Percentiles rank a stretch among this genome's conserved stretches.
Evolutionary conservation across 2,888 invertebrate genomes (phyloP).

Genomic region (Eupithecia centaureata): DNA sequence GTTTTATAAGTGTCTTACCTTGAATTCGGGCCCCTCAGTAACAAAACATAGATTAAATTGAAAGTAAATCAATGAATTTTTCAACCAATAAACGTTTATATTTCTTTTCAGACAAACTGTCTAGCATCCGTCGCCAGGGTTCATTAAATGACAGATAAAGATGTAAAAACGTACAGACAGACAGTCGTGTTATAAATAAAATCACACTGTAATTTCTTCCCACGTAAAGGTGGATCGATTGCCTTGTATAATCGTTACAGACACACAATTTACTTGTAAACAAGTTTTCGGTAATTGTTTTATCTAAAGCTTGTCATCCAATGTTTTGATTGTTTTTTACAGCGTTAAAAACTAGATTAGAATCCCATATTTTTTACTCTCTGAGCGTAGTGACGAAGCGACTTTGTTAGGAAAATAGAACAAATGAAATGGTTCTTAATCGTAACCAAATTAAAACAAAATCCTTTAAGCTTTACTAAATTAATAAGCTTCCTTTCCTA

Average conservation of each 20-base stretch:
- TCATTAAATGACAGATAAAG: constrained; percentile 21
- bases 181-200: constrained; percentile 32
- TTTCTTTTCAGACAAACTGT: constrained; percentile 22
- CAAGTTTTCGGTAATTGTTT: constrained; percentile 33
- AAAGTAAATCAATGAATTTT: not conserved
- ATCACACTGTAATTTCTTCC: constrained; percentile 35
- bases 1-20: too few species aligned
- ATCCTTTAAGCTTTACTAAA: not conserved
- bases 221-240: constrained; percentile 32
- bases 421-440: not conserved
- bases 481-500: not conserved
- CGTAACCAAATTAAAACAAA: too few species aligned
- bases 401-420: too few species aligned
- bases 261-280: constrained; percentile 34
- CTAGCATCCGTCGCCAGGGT: constrained; percentile 17
- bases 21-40: too few species aligned
- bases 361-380: too few species aligned
- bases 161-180: constrained; percentile 20
- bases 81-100: not conserved
- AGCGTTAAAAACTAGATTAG: not conserved
- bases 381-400: too few species aligned
- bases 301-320: constrained; percentile 25
- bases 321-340: constrained; percentile 30
- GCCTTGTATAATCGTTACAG: constrained; percentile 34
- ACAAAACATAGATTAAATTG: too few species aligned